Evolutionary conservation across 2,888 invertebrate genomes (phyloP).

Genomic region (Andrena bicolor): DNA sequence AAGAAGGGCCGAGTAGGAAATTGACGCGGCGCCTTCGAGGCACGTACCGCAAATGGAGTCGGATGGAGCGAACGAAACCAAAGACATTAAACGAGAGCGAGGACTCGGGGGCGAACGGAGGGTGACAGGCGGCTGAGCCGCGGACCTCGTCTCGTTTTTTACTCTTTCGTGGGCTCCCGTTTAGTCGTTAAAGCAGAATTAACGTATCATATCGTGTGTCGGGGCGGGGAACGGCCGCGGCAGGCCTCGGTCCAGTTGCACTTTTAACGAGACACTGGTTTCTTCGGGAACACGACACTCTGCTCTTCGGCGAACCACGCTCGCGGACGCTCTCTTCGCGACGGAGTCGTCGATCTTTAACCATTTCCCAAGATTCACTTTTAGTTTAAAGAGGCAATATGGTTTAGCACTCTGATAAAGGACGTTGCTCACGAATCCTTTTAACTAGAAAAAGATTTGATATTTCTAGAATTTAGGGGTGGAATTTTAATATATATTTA

Average conservation of each 20-base stretch:
- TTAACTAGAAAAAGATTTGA: too few relatives aligned
- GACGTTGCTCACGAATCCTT: too few relatives aligned
- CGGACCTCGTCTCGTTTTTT: conserved; percentile 48
- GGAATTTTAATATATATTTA: too few relatives aligned
- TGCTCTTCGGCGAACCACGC: neutral
- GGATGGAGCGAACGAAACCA: conserved; percentile 47
- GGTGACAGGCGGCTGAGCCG: conserved; percentile 23
- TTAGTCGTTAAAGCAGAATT: conserved; percentile 52
- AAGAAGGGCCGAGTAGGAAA: conserved; percentile 27
- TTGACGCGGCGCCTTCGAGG: conserved; percentile 35
- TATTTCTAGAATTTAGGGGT: too few relatives aligned
- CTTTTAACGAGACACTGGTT: neutral
- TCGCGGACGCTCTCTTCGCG: conserved; percentile 1
- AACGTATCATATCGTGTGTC: conserved; percentile 55
- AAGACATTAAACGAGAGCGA: conserved; percentile 46
- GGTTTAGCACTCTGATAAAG: too few relatives aligned
- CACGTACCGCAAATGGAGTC: conserved; percentile 35
- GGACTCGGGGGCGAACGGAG: neutral
- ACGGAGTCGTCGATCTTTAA: neutral
- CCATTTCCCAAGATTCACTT: conserved; percentile 7
- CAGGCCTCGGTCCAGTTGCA: conserved; percentile 34
- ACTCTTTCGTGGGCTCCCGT: conserved; percentile 56
- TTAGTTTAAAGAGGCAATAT: neutral
- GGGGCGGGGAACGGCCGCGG: neutral
- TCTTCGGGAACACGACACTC: conserved; percentile 13